phyloP scores from a whole-genome alignment of 1,140 invertebrate genomes.

The Pachyrhynchus sulphureomaculatus region DNA sequence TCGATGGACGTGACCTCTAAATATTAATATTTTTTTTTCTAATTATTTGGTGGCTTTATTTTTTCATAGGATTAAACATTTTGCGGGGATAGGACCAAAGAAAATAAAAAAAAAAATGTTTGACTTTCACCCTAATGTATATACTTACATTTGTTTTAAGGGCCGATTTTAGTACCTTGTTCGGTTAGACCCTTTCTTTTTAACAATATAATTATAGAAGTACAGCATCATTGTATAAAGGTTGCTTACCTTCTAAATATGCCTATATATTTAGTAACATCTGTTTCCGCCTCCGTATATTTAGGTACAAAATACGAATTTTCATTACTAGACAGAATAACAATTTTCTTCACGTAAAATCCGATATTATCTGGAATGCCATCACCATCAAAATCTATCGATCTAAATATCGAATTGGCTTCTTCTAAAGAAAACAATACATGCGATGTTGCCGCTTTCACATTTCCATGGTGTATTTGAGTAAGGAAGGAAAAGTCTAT shows the following conservation, averaged over 20 bases:
- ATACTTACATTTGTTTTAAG: no score
- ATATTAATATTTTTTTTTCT: no score
- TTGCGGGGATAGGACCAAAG: no score
- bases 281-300: constrained; percentile 4
- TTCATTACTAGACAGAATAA: constrained; percentile 7
- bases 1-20: no score
- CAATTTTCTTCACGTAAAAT: constrained; percentile 33
- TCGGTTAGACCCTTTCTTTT: no score
- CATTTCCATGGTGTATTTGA: constrained; percentile 18
- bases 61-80: no score
- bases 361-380: constrained; percentile 39
- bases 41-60: no score
- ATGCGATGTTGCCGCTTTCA: constrained; percentile 18
- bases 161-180: no score
- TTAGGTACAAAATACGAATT: constrained; percentile 13
- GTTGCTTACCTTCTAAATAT: background rate
- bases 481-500: constrained; percentile 33
- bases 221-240: no score
- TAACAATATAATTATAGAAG: no score
- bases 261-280: background rate
- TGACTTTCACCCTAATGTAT: no score
- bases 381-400: constrained; percentile 40
- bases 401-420: constrained; percentile 36
- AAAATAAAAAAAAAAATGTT: no score
- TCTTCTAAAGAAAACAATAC: constrained; percentile 34